These are phyloP conservation scores for Ageneiosus marmoratus DNA, from an alignment of 2,113 vertebrate species.

Conservation along the genomic window DNA sequence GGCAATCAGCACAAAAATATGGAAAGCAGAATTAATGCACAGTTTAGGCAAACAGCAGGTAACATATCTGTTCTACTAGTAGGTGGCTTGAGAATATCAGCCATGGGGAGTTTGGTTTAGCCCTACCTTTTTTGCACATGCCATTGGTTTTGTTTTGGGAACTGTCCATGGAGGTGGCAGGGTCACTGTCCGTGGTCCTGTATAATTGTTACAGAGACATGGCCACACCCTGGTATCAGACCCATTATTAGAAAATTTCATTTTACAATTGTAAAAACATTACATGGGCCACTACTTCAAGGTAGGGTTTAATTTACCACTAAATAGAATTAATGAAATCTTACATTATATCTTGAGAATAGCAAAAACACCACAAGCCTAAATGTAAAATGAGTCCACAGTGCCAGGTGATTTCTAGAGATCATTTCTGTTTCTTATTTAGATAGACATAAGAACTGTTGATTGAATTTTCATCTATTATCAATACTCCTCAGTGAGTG, in stretches of 20 bases:
- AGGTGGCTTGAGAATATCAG: neutral
- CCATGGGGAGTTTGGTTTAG: neutral
- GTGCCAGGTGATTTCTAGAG: neutral
- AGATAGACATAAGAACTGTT: slow-evolving; percentile 3
- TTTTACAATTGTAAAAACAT: neutral
- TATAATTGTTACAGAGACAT: neutral
- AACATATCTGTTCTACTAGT: neutral
- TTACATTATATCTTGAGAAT: neutral
- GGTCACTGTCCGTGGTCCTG: slow-evolving; percentile 17
- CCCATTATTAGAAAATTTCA: neutral
- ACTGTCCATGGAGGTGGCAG: neutral
- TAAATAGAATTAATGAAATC: neutral
- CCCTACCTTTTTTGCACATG: neutral
- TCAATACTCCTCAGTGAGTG: slow-evolving; percentile 64
- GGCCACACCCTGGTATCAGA: neutral
- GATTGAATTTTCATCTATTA: slow-evolving; percentile 65
- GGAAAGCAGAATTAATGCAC: neutral
- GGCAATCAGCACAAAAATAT: neutral
- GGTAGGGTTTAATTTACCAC: neutral
- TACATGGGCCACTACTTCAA: neutral
- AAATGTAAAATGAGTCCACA: neutral
- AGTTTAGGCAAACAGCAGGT: neutral
- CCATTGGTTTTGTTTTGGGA: neutral
- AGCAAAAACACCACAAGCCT: neutral
- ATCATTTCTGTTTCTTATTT: slow-evolving; percentile 47